Percentiles rank a stretch among this genome's conserved stretches.
Conservation (phyloP, 2,797 vertebrate genomes). For the Helicolenus hilgendorfi region DNA sequence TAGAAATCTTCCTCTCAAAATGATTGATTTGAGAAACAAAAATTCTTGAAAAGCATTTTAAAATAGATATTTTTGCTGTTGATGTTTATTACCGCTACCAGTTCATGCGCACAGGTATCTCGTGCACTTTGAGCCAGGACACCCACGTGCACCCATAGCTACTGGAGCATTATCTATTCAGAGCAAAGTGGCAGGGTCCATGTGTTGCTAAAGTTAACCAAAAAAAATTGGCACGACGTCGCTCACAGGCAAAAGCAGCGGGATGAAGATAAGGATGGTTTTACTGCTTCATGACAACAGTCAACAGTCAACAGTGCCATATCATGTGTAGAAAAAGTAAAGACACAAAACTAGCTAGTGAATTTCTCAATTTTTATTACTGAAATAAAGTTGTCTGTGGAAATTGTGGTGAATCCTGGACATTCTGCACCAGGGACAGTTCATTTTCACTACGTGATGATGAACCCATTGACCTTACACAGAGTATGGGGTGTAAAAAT, state of each 20-base stretch:
- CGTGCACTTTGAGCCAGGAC: neutral
- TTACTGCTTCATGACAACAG: neutral
- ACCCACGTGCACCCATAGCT: neutral
- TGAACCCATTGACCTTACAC: no score
- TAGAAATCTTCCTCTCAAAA: no score
- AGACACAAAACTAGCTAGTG: neutral
- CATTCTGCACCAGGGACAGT: no score
- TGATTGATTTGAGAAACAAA: no score
- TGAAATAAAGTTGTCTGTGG: neutral
- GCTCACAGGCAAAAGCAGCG: neutral
- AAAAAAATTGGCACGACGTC: neutral
- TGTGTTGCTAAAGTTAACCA: slow-evolving; percentile 25
- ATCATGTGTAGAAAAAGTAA: neutral
- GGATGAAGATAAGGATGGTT: slow-evolving; percentile 9
- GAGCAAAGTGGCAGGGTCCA: neutral
- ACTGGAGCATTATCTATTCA: slow-evolving; percentile 26
- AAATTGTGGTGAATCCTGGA: no score
- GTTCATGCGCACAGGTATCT: neutral
- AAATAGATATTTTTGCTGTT: slow-evolving; percentile 2
- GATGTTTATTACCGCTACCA: neutral
- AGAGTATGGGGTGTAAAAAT: no score
- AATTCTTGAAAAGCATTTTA: neutral
- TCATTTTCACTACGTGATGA: no score
- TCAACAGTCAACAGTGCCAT: neutral
- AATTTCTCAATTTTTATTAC: no score